Conservation (phyloP, 2,797 vertebrate species). For the Acridotheres tristis region DNA sequence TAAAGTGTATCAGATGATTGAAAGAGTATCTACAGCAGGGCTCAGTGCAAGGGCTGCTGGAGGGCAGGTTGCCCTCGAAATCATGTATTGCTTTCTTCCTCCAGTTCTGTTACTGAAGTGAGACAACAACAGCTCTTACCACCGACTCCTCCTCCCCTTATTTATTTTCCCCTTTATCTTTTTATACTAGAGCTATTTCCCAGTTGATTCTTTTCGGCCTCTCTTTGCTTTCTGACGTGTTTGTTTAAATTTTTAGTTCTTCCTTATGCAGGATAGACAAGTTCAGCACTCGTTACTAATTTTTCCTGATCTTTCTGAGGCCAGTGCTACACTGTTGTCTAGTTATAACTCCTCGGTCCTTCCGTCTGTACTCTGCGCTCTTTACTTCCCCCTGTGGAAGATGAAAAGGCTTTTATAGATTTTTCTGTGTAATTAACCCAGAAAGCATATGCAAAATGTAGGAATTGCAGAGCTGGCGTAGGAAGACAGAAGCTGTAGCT, state of each 20-base stretch:
- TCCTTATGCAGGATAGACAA: not conserved
- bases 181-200: not conserved
- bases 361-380: accelerated
- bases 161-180: not conserved
- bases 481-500: not conserved
- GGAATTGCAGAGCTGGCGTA: not conserved
- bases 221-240: not conserved
- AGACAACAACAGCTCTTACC: not conserved
- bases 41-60: not conserved
- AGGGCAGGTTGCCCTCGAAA: not conserved
- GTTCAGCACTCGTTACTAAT: not conserved
- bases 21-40: not conserved
- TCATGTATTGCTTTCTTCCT: not conserved
- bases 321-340: not conserved
- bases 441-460: not conserved
- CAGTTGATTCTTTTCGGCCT: not conserved
- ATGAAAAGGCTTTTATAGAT: not conserved
- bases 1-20: not conserved
- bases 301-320: not conserved
- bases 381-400: accelerated
- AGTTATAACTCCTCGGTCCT: not conserved
- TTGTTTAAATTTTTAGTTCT: not conserved
- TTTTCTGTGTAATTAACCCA: not conserved
- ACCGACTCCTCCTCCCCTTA: accelerated
- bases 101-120: not conserved